Base-by-base conservation (phyloP, 2,888 invertebrate genomes). In the Leucophenga maculata region DNA sequence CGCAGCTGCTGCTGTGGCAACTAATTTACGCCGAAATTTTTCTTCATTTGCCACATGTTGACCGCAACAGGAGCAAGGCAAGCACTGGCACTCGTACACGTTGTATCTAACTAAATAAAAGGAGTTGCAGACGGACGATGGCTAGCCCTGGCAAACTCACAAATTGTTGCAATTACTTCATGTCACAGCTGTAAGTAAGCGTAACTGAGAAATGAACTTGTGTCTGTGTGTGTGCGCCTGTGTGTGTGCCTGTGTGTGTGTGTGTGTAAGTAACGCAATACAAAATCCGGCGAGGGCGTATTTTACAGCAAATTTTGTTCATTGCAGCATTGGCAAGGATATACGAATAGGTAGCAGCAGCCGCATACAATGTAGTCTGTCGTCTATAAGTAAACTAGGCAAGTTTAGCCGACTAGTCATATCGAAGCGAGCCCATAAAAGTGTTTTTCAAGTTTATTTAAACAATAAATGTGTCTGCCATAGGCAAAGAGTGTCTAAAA, bases 401-500 rank as follows among this genome's bases (percentile, higher is more conserved):
- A n/a, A 50, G 50, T 50, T 13, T 1, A n/a, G 16, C 1, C n/a
- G 18, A 8, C 48, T n/a, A 48, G 48, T 16, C 48, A 48, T 48
- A n/a, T 54, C 32, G 26, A 13, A 32, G n/a, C 50, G 18, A 26
- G 20, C 39, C 22, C 13, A 52, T 39, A 16, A 31, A 6, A 39
- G 39, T 60, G 44, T 48, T 71, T 68, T 72, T 72, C 70, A 71
- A 74, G 72, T 72, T 75, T 77, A 80, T 78, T 76, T 73, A 70
- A 74, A 78, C 78, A 75, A 77, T 77, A 77, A 77, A 77, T 74
- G 70, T 73, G 75, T 74, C 75, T 77, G 68, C 71, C 70, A 66
- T 20, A 52, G 60, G 70, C 70, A 73, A 66, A 39, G 75, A 57
- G 69, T 70, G 73, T 77, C 72, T 74, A 72, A 67, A 64, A 8